Evolutionary conservation across 2,797 vertebrate species (phyloP), one percentile per base, ranked within the genome.

Genomic region (Sebastolobus altivelis): DNA sequence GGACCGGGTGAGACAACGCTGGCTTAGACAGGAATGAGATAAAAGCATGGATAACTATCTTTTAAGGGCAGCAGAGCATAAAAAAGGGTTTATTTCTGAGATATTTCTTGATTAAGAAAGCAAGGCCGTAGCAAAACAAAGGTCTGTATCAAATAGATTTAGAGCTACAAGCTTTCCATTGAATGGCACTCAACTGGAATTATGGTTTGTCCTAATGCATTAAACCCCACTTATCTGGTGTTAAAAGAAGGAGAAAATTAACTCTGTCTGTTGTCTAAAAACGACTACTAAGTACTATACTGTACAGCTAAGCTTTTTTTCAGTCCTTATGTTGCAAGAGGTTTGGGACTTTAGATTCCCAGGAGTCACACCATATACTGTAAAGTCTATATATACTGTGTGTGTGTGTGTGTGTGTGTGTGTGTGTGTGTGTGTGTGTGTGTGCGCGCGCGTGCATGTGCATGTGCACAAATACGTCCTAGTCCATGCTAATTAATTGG

Each of bases 401-500:
- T 60, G 38, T 55, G 59, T 71, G 8, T 73, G 29, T 49, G 22
- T 49, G 49, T 20, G 22, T 35, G 40, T 40, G 20, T 60, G 38
- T 55, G 59, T 71, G 8, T 73, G 29, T 49, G 22, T 49, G 49
- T 20, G 22, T 35, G 40, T 40, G 20, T 38, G 43, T 52, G 13
- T 55, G 43, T 75, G 20, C 49, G 59, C 65, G 40, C 49, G 25
- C 79, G 52, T 52, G 49, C 35, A 25, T 6, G 58, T 55, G 33
- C 2, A n/a, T 73, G 62, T 61, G 65, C 52, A 54, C 77, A 59
- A 5, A 12, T 87, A 73, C 61, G 61, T 58, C 65, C 82, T 84
- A 75, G 83, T 88, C 89, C 87, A 22, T 54, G 52, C 52, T 52
- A 52, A 52, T 52, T 52, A 52, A 52, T 52, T n/a, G 46, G 46